Evolutionary conservation across 1,140 invertebrate species (phyloP).

Genomic region (Lutraria rhynchaena): DNA sequence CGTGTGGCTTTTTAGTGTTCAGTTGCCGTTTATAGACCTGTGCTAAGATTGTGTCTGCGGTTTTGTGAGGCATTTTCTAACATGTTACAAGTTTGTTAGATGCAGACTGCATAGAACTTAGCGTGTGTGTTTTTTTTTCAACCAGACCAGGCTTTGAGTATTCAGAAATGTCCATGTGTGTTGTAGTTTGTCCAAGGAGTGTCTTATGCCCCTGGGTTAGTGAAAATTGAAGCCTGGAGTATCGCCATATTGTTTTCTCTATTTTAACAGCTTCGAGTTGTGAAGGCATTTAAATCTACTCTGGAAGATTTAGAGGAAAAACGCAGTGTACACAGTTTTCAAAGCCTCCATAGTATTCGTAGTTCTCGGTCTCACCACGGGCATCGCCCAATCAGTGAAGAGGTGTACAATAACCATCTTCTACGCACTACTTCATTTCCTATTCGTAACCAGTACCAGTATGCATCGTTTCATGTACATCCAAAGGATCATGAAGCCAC

Average conservation of each 20-base stretch:
- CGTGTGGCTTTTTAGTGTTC: conserved; percentile 32
- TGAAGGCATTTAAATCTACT: conserved; percentile 99
- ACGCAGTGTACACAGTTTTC: conserved; percentile 96
- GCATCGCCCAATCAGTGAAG: conserved; percentile 89
- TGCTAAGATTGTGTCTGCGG: conserved; percentile 57
- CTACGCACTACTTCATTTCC: conserved; percentile 59
- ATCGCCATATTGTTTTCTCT: conserved; percentile 46
- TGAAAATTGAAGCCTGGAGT: conserved; percentile 28
- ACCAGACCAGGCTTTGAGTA: conserved; percentile 11
- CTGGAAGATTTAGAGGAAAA: conserved; percentile 99
- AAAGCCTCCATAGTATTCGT: conserved; percentile 96
- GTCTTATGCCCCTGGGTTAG: too few relatives aligned
- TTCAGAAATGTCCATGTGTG: neutral
- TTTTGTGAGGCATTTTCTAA: conserved; percentile 46
- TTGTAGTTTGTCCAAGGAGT: neutral
- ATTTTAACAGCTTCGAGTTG: conserved; percentile 96
- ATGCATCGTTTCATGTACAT: conserved; percentile 50
- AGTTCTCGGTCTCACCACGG: conserved; percentile 92
- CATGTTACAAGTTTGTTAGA: neutral
- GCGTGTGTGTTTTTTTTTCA: neutral
- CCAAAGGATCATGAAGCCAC: conserved; percentile 42
- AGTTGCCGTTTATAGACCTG: conserved; percentile 19
- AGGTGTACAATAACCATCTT: conserved; percentile 66
- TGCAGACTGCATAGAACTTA: neutral
- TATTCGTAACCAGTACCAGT: conserved; percentile 53